Percentiles rank a stretch among this genome's conserved stretches.
Evolutionary conservation across 1,140 invertebrate genomes (phyloP).

Genomic region (Helicoverpa zea): DNA sequence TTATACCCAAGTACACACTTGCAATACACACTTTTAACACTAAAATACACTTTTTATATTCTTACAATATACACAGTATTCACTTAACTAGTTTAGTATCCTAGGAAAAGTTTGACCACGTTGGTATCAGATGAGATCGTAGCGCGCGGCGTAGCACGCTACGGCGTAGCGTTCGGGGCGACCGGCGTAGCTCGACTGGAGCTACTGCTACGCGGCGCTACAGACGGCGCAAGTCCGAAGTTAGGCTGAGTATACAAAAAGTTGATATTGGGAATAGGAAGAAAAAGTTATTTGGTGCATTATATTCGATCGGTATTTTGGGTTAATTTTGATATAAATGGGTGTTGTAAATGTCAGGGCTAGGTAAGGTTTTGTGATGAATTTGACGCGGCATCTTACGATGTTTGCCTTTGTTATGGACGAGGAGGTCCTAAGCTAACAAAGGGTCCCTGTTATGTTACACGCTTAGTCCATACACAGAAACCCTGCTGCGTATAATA

Average conservation of each 20-base stretch:
- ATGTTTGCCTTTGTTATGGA: conserved; percentile 33
- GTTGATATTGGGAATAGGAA: conserved; percentile 68
- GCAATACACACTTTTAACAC: conserved; percentile 55
- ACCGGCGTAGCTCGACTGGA: conserved; percentile 68
- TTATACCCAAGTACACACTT: conserved; percentile 58
- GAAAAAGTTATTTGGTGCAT: conserved; percentile 64
- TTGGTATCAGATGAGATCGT: conserved; percentile 56
- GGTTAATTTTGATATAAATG: neutral
- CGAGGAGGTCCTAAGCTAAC: conserved; percentile 46
- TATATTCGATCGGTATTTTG: conserved; percentile 51
- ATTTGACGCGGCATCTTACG: conserved; percentile 44
- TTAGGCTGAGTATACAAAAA: conserved; percentile 60
- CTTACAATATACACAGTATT: conserved; percentile 50
- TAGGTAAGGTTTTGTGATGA: conserved; percentile 9
- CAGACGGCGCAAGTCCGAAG: conserved; percentile 70
- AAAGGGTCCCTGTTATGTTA: conserved; percentile 32
- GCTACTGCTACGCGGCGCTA: conserved; percentile 60
- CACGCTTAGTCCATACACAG: conserved; percentile 32
- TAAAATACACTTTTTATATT: conserved; percentile 58
- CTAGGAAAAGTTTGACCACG: conserved; percentile 58
- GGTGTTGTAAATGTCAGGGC: neutral
- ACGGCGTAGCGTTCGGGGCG: conserved; percentile 68
- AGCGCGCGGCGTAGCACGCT: conserved; percentile 55
- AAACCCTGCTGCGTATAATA: conserved; percentile 19
- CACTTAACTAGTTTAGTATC: conserved; percentile 50